Conservation (phyloP, 2,113 vertebrate species). For the Tragelaphus strepsiceros region DNA sequence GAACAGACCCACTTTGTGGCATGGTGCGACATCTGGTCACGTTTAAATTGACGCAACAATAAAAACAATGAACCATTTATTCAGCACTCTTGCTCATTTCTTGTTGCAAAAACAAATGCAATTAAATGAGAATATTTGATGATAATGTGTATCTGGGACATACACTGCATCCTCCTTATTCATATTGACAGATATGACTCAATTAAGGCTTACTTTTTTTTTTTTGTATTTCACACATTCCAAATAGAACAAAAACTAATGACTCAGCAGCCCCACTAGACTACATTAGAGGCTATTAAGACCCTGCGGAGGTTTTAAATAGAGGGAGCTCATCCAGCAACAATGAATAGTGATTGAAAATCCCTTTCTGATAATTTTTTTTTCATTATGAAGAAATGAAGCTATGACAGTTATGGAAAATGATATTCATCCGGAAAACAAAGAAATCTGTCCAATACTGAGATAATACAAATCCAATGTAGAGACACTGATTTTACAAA, state of each 20-base stretch:
- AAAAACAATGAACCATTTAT: background rate
- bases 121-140: background rate
- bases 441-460: background rate
- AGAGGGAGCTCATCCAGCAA: background rate
- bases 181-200: background rate
- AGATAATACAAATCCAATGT: background rate
- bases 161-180: background rate
- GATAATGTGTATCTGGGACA: background rate
- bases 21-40: background rate
- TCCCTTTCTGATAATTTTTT: background rate
- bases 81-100: background rate
- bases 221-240: background rate
- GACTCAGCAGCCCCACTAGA: background rate
- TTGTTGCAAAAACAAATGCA: constrained; percentile 16
- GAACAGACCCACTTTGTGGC: background rate
- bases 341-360: background rate
- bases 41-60: background rate
- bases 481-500: background rate
- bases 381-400: background rate
- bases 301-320: background rate
- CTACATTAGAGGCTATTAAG: background rate
- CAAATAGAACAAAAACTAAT: background rate
- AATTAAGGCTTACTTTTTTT: background rate
- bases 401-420: background rate
- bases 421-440: background rate